Percentiles rank a stretch among this genome's conserved stretches.
These are phyloP conservation scores for Melolontha melolontha DNA, from an alignment of 2,888 invertebrate species.

Conservation along the genomic window DNA sequence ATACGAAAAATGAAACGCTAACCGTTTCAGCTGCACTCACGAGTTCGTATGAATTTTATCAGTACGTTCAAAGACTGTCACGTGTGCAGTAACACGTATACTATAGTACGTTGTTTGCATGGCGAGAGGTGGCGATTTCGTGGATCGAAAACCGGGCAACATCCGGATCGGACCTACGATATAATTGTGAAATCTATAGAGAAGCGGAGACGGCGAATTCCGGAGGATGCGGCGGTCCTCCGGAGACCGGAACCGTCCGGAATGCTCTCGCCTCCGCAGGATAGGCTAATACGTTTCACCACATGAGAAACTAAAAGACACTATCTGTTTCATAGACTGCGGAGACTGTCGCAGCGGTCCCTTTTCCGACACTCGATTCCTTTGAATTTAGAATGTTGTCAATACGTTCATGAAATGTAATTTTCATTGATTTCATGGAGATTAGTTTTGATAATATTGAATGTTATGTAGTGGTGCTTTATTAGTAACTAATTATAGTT, in stretches of 20 bases:
- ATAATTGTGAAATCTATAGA: conserved; percentile 60
- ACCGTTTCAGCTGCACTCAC: too few species aligned
- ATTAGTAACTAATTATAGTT: too few species aligned
- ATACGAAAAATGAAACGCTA: too few species aligned
- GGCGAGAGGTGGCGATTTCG: conserved; percentile 5
- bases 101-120: not conserved
- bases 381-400: too few species aligned
- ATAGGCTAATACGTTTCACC: conserved; percentile 52
- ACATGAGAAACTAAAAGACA: conserved; percentile 46
- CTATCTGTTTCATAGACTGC: conserved; percentile 31
- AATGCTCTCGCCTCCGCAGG: conserved; percentile 54
- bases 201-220: conserved; percentile 51
- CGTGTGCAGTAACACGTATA: not conserved
- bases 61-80: not conserved
- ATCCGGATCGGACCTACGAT: conserved; percentile 55
- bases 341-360: too few species aligned
- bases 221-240: conserved; percentile 54
- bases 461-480: too few species aligned
- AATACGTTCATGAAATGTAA: not conserved
- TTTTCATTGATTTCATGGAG: too few species aligned
- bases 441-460: too few species aligned
- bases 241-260: conserved; percentile 54
- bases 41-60: not conserved
- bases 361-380: too few species aligned
- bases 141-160: conserved; percentile 39